A percentile compares a stretch with the other conserved stretches of the same genome.
These are phyloP conservation scores for Dermatophagoides farinae DNA, from an alignment of 1,140 invertebrate genomes.

Conservation along the genomic window DNA sequence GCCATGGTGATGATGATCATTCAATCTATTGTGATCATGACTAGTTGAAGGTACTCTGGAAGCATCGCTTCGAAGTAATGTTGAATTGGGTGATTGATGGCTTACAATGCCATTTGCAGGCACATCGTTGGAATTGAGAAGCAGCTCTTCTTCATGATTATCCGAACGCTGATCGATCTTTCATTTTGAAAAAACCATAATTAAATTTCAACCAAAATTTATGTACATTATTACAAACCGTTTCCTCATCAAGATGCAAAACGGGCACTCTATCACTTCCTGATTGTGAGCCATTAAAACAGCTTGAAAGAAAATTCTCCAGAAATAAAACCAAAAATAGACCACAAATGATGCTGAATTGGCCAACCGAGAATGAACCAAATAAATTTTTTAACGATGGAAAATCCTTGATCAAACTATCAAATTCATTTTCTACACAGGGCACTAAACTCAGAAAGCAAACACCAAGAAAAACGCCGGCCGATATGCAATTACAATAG, in stretches of 20 bases:
- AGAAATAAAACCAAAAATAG: constrained; percentile 22
- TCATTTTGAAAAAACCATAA: not conserved
- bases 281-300: constrained; percentile 2
- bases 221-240: not conserved
- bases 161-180: not conserved
- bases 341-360: constrained; percentile 22
- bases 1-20: constrained; percentile 1
- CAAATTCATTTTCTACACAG: constrained; percentile 22
- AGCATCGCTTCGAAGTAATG: too few relatives aligned
- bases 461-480: constrained; percentile 27
- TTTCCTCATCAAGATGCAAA: constrained; percentile 12
- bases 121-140: not conserved
- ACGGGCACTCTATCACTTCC: not conserved
- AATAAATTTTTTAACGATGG: not conserved
- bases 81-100: too few relatives aligned
- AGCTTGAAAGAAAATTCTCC: constrained; percentile 20
- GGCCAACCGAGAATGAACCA: constrained; percentile 19
- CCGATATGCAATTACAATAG: constrained; percentile 25
- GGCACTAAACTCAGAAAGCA: constrained; percentile 27
- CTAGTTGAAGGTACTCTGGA: not conserved
- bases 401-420: constrained; percentile 15
- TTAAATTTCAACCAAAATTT: not conserved
- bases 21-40: not conserved
- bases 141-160: not conserved
- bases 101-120: not conserved